Conservation (phyloP, 1,140 invertebrate genomes). For the Conus betulinus region DNA sequence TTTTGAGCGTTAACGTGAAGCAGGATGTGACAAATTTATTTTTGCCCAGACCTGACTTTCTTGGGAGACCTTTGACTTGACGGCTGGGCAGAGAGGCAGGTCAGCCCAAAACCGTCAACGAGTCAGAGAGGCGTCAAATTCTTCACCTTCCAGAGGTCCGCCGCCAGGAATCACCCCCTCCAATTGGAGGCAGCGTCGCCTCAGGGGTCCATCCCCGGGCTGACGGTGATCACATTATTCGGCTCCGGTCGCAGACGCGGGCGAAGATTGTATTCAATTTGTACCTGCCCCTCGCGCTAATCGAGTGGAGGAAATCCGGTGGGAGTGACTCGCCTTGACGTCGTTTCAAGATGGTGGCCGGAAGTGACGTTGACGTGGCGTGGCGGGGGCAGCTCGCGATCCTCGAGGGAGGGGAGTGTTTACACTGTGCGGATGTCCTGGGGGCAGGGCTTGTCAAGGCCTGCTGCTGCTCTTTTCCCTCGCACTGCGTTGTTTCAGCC, state of each 20-base stretch:
- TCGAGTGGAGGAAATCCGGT: slow-evolving; percentile 27
- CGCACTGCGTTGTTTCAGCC: too few relatives aligned
- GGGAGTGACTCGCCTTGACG: slow-evolving; percentile 34
- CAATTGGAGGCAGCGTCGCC: slow-evolving; percentile 8
- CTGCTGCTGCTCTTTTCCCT: too few relatives aligned
- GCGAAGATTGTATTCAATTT: slow-evolving; percentile 42
- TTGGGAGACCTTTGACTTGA: slow-evolving; percentile 14
- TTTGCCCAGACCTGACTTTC: slow-evolving; percentile 17
- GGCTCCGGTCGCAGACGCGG: slow-evolving; percentile 26
- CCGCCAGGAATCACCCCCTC: background rate
- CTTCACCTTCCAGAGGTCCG: background rate
- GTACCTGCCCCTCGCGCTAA: slow-evolving; percentile 36
- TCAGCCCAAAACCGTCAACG: slow-evolving; percentile 27
- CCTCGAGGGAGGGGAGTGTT: slow-evolving; percentile 12
- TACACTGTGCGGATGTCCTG: background rate
- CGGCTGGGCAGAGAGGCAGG: background rate
- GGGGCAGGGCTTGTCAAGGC: too few relatives aligned
- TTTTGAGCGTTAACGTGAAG: slow-evolving; percentile 14
- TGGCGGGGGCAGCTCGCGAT: background rate
- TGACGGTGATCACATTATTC: slow-evolving; percentile 35
- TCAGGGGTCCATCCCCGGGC: background rate
- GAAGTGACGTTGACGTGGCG: slow-evolving; percentile 18
- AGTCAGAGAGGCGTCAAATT: slow-evolving; percentile 19
- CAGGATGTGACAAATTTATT: slow-evolving; percentile 37
- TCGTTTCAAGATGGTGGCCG: slow-evolving; percentile 27